Evolutionary conservation across 2,797 vertebrate genomes (phyloP).

Genomic region (Syndactyla subalaris): DNA sequence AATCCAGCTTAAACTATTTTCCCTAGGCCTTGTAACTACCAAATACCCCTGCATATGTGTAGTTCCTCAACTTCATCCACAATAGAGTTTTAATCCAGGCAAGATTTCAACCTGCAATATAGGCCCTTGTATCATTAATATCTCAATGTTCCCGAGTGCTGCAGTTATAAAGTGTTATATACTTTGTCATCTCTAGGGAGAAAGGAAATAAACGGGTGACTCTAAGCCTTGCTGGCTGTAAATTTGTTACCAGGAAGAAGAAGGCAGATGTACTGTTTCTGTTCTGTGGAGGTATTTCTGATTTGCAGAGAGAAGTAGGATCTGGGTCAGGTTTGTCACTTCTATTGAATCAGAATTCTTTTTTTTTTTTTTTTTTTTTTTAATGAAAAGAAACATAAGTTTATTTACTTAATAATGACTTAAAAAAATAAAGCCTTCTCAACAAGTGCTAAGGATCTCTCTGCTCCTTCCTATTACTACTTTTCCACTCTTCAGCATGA

Average conservation of each 20-base stretch:
- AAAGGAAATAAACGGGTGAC: constrained; percentile 30
- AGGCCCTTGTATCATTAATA: constrained; percentile 9
- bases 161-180: constrained; percentile 24
- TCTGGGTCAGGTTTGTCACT: not conserved
- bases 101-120: constrained; percentile 40
- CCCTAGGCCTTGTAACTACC: not conserved
- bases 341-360: not conserved
- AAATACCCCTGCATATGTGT: not conserved
- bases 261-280: not conserved
- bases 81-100: constrained; percentile 46
- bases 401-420: not conserved
- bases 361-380: not conserved
- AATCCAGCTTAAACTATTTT: constrained; percentile 64
- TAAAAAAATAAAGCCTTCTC: not conserved
- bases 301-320: not conserved
- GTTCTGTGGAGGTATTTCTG: not conserved
- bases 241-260: not conserved
- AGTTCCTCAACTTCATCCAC: constrained; percentile 34
- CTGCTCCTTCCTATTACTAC: not conserved
- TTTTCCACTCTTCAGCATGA: not conserved
- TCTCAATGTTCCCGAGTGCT: constrained; percentile 37
- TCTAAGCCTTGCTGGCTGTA: not conserved
- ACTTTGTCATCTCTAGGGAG: constrained; percentile 34
- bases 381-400: not conserved
- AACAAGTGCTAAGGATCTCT: not conserved